Percentiles rank a stretch among this genome's conserved stretches.
These are phyloP conservation scores for Chamaetylas fuelleborni DNA, from an alignment of 2,113 vertebrate genomes.

Conservation along the genomic window DNA sequence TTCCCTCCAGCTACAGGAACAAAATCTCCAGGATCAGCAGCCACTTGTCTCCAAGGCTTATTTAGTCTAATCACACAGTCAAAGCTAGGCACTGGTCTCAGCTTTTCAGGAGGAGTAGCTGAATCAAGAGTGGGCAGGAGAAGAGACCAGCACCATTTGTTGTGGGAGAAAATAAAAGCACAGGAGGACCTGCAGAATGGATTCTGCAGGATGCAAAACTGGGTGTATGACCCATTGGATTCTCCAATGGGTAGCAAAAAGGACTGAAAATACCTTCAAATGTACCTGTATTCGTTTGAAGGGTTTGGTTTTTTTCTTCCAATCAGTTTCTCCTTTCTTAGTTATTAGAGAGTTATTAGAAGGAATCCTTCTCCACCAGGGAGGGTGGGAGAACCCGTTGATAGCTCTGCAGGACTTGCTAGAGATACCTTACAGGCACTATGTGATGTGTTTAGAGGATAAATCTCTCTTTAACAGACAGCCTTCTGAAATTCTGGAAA, in stretches of 20 bases:
- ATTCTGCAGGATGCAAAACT: not conserved
- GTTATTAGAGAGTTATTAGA: not conserved
- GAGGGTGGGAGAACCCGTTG: not conserved
- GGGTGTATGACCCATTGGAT: not conserved
- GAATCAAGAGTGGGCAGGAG: not conserved
- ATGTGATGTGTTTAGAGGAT: not conserved
- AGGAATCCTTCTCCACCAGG: not conserved
- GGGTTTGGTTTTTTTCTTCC: too few species aligned
- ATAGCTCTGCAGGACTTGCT: not conserved
- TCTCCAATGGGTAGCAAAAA: not conserved
- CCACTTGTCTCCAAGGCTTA: not conserved
- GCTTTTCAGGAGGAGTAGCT: not conserved
- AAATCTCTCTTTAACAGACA: not conserved
- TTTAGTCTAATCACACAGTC: not conserved
- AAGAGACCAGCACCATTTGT: not conserved
- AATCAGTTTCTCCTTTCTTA: not conserved
- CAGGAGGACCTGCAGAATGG: not conserved
- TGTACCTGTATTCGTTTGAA: not conserved
- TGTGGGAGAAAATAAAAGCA: not conserved
- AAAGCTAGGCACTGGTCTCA: not conserved
- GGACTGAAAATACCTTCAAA: not conserved
- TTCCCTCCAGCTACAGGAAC: not conserved
- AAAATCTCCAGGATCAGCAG: not conserved
- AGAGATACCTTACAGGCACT: not conserved
- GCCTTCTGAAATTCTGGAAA: not conserved